Evolutionary conservation across 2,888 invertebrate species (phyloP).

Genomic region (Standfussiana lucernea): DNA sequence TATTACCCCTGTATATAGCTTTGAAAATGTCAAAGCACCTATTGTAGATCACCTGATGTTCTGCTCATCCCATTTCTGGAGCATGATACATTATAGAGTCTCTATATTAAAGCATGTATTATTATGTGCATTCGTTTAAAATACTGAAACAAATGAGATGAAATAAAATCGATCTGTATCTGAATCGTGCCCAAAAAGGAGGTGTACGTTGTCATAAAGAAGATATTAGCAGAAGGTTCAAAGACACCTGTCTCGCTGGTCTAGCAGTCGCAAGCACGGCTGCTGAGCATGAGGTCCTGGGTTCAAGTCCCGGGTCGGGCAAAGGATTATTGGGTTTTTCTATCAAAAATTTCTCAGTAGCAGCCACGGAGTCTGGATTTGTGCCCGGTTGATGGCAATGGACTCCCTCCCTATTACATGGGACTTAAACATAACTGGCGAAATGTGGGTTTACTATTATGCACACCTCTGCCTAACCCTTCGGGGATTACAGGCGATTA

Average conservation of each 20-base stretch:
- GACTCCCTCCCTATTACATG: background rate
- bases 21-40: constrained; percentile 18
- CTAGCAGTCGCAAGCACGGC: background rate
- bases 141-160: constrained; percentile 48
- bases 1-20: background rate
- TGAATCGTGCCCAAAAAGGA: constrained; percentile 39
- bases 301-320: background rate
- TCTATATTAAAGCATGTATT: constrained; percentile 41
- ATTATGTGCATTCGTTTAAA: constrained; percentile 65
- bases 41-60: constrained; percentile 14
- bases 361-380: background rate
- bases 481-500: too few species aligned
- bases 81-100: constrained; percentile 44
- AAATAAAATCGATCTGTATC: constrained; percentile 55
- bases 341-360: background rate
- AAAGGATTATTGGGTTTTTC: background rate
- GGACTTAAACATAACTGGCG: background rate
- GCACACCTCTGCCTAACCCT: too few species aligned
- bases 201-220: background rate
- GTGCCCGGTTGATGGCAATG: background rate
- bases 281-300: background rate
- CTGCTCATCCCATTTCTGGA: constrained; percentile 48
- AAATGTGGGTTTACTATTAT: too few species aligned
- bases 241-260: background rate
- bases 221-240: constrained; percentile 37